A percentile compares a stretch with the other conserved stretches of the same genome.
phyloP scores from a whole-genome alignment of 2,888 invertebrate species.

The Tetramorium bicarinatum region DNA sequence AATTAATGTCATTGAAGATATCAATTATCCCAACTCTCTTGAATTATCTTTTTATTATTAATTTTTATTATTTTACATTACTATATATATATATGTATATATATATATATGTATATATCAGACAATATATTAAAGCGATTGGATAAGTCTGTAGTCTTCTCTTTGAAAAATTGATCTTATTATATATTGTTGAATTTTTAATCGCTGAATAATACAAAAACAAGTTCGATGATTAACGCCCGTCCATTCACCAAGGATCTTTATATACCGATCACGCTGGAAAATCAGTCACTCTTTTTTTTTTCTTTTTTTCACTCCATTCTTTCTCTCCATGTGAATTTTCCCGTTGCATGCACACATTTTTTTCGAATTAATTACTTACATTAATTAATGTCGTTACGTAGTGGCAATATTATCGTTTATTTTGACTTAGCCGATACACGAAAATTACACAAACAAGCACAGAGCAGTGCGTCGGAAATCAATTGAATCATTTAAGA shows the following conservation, averaged over 20 bases:
- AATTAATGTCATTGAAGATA: slow-evolving; percentile 41
- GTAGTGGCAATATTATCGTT: slow-evolving; percentile 54
- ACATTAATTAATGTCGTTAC: slow-evolving; percentile 54
- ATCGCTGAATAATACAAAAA: slow-evolving; percentile 33
- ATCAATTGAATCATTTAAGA: slow-evolving; percentile 71
- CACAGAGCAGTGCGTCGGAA: slow-evolving; percentile 78
- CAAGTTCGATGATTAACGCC: slow-evolving; percentile 48
- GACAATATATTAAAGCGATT: slow-evolving; percentile 53
- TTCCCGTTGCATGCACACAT: slow-evolving; percentile 26
- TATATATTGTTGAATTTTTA: slow-evolving; percentile 47
- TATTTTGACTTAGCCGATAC: slow-evolving; percentile 63
- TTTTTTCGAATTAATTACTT: slow-evolving; percentile 46
- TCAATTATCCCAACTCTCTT: slow-evolving; percentile 31
- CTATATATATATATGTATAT: slow-evolving; percentile 13
- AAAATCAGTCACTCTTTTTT: slow-evolving; percentile 39
- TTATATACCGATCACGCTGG: slow-evolving; percentile 43
- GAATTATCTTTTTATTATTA: slow-evolving; percentile 44
- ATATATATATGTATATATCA: slow-evolving; percentile 25
- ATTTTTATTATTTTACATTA: slow-evolving; percentile 51
- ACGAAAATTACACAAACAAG: slow-evolving; percentile 75
- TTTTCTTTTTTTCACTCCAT: slow-evolving; percentile 7
- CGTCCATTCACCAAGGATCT: slow-evolving; percentile 67
- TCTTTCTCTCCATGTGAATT: neutral
- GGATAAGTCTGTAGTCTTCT: slow-evolving; percentile 45
- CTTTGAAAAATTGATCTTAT: slow-evolving; percentile 54